These are phyloP conservation scores for Salticus scenicus DNA, from an alignment of 2,888 invertebrate species.

Conservation along the genomic window DNA sequence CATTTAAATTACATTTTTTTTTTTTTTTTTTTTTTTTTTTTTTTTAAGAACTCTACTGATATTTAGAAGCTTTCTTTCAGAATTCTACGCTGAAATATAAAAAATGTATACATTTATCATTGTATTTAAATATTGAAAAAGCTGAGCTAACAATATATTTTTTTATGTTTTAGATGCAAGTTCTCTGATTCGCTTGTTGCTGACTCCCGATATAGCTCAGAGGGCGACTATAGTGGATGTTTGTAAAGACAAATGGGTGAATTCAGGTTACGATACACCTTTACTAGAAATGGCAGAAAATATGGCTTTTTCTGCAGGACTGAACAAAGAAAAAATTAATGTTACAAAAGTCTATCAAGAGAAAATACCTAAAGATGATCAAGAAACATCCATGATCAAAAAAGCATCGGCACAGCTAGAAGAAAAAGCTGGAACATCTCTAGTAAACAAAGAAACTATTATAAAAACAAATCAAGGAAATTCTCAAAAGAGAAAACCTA, in stretches of 20 bases:
- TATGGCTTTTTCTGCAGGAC: slow-evolving; percentile 79
- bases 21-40: too few species aligned
- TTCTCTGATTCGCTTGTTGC: slow-evolving; percentile 93
- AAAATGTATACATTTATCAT: too few species aligned
- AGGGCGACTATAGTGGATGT: slow-evolving; percentile 95
- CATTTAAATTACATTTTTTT: too few species aligned
- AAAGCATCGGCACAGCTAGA: not conserved
- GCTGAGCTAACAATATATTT: too few species aligned
- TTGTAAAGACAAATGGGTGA: slow-evolving; percentile 98
- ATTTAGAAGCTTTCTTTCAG: too few species aligned
- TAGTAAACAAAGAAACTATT: not conserved
- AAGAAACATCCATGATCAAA: not conserved
- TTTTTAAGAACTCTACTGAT: too few species aligned
- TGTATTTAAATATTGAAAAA: too few species aligned
- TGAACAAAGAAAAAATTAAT: slow-evolving; percentile 10
- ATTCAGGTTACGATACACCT: slow-evolving; percentile 85
- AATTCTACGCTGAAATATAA: too few species aligned
- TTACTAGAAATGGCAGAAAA: slow-evolving; percentile 91
- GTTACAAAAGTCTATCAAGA: slow-evolving; percentile 83
- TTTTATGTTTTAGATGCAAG: slow-evolving; percentile 85
- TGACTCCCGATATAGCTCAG: slow-evolving; percentile 91
- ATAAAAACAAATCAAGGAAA: not conserved
- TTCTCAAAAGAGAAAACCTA: not conserved
- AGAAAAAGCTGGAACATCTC: not conserved
- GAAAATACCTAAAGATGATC: not conserved